Evolutionary conservation across 2,797 vertebrate species (phyloP), one percentile per base, ranked within the genome.

Genomic region (Hafferia zeledoni): DNA sequence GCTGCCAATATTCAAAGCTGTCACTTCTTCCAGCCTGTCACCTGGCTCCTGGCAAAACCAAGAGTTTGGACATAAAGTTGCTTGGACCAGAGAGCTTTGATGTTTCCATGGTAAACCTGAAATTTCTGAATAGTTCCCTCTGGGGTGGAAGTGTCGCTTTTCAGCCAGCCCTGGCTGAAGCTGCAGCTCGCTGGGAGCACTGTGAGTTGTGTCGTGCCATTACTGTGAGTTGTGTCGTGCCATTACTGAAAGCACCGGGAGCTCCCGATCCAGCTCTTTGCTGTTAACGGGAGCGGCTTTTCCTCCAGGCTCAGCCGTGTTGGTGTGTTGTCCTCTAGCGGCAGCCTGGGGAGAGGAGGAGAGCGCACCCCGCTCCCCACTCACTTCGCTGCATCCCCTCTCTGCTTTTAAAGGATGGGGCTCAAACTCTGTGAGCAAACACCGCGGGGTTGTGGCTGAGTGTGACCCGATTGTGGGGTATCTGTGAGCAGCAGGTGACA

Each of bases 251-350:
- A 67, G 78, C 37, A 10, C 23, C 0, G 10, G 24, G 20, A 72
- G 67, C 78, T 64, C 19, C 59, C 11, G 52, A 8, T 4, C 13
- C 37, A 9, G 41, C 44, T 49, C 47, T 2, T 13, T 31, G 25
- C 77, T 22, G 1, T 10, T 8, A 13, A 24, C 0, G 4, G 2
- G 3, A 9, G 69, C 0, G 55, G 44, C 68, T 17, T 68, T 19
- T 5, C 49, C 41, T 8, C 41, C 28, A 7, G 25, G 50, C 87
- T 70, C 60, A 60, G 68, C 17, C 4, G 33, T 6, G 87, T 83
- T 55, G 67, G 11, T 8, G 37, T 71, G 87, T 93, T 96, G 94
- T 72, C 96, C 95, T 94, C 95, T 95, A 95, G 94, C 6, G 93
- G 95, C 84, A 16, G 68, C 27, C 56, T 55, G 82, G 3, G 74